Conservation (phyloP, 2,888 invertebrate species). For the Ferrisia virgata region DNA sequence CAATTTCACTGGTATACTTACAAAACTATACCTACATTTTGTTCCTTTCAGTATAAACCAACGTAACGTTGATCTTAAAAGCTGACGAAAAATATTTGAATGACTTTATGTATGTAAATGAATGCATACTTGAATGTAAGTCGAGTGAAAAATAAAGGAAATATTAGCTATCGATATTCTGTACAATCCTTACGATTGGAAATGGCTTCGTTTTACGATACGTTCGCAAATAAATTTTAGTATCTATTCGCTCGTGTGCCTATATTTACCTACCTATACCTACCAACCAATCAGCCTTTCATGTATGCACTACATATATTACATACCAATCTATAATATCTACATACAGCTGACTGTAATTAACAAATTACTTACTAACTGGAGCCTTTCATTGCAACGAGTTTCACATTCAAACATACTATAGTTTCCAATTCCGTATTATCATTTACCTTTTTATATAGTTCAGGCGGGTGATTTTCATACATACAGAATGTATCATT, state of each 20-base stretch:
- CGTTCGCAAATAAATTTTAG: neutral
- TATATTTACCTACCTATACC: neutral
- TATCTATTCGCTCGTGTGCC: neutral
- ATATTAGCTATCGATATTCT: neutral
- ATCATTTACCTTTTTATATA: too few species aligned
- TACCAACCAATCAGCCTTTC: too few species aligned
- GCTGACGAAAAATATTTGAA: neutral
- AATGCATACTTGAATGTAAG: neutral
- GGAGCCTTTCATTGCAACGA: too few species aligned
- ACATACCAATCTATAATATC: too few species aligned
- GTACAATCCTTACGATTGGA: neutral
- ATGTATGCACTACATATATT: too few species aligned
- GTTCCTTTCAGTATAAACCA: neutral
- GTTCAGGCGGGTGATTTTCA: too few species aligned
- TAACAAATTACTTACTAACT: too few species aligned
- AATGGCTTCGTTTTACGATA: neutral
- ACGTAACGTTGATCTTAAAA: neutral
- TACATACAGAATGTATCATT: too few species aligned
- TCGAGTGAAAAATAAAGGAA: neutral
- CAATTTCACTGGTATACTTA: neutral
- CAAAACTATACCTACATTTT: neutral
- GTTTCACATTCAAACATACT: too few species aligned
- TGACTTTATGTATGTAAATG: neutral
- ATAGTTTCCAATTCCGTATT: too few species aligned
- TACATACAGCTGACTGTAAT: too few species aligned